Percentiles rank a stretch among this genome's conserved stretches.
These are phyloP conservation scores for Cyprinus carpio DNA, from an alignment of 2,113 vertebrate genomes.

Conservation along the genomic window DNA sequence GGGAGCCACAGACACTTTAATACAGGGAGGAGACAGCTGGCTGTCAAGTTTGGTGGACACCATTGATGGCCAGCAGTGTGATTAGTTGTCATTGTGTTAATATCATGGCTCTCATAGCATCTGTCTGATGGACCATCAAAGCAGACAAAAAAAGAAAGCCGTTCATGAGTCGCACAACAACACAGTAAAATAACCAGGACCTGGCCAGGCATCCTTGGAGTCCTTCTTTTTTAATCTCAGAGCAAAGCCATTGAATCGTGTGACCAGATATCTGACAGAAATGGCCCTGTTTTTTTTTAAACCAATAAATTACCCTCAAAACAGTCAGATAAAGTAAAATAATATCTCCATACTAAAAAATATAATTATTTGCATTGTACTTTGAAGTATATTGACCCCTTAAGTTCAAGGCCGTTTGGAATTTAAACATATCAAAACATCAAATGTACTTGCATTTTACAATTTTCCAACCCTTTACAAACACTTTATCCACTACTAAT, in stretches of 20 bases:
- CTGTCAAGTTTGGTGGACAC: slow-evolving; percentile 42
- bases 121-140: slow-evolving; percentile 43
- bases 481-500: background rate
- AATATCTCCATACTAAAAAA: background rate
- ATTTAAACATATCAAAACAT: background rate
- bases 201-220: background rate
- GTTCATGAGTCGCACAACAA: slow-evolving; percentile 17
- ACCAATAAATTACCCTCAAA: background rate
- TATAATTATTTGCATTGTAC: background rate
- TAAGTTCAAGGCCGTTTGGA: background rate
- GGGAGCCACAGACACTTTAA: background rate
- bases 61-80: slow-evolving; percentile 27
- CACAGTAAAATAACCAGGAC: slow-evolving; percentile 26
- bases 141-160: slow-evolving; percentile 48
- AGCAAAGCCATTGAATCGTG: background rate
- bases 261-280: background rate
- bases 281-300: slow-evolving; percentile 65
- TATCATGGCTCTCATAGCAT: slow-evolving; percentile 36
- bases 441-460: slow-evolving; percentile 75
- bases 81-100: slow-evolving; percentile 46
- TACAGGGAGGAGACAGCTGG: slow-evolving; percentile 34
- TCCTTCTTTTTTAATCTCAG: background rate
- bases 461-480: slow-evolving; percentile 69
- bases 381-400: too few relatives aligned
- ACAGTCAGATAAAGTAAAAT: background rate